Base-by-base conservation (phyloP, 2,113 vertebrate genomes). In the Gopherus evgoodei region DNA sequence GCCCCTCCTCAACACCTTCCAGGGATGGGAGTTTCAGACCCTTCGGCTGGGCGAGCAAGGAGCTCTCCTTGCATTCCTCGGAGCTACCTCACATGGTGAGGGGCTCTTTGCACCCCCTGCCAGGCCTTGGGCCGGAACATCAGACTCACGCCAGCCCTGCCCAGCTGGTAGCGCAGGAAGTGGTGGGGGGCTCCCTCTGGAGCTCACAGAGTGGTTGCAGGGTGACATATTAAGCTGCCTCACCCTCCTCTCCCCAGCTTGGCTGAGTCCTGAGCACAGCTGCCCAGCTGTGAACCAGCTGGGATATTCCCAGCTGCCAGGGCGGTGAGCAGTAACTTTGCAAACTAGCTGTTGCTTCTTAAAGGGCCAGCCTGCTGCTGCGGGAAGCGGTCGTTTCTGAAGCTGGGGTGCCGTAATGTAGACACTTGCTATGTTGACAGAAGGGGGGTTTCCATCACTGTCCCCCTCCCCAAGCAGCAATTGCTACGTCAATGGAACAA, bases 271-370 rank as follows among this genome's bases (percentile, higher is more conserved):
- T 0, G 0, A 2, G 19, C 19, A 38, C 9, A 14, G 21, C 13
- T 4, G 22, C 80, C 31, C 22, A 24, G 22, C 52, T 38, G 35
- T 21, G 35, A 21, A 53, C 6, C 50, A 2, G 8, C 53, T 17
- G 11, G 44, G 1, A 24, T 22, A 1, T 47, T 47, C 22, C 42
- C 42, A 38, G 42, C 75, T 78, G 75, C 42, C 38, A 27, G 12
- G 72, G 56, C 80, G 57, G 8, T 11, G 83, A 29, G 80, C 1
- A 0, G 4, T 29, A 79, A 22, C 57, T 65, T 10, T 8, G 12
- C 5, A 54, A 78, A 29, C 88, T 81, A 29, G 49, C 84, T n/a
- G 0, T 0, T 82, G 75, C 8, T 44, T 42, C 35, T 17, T 7
- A 52, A 42, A 84, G 35, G 54, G 14, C 35, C 92, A 79, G 8